Conservation (phyloP, 2,797 vertebrate genomes). For the Eulemur rubriventer region DNA sequence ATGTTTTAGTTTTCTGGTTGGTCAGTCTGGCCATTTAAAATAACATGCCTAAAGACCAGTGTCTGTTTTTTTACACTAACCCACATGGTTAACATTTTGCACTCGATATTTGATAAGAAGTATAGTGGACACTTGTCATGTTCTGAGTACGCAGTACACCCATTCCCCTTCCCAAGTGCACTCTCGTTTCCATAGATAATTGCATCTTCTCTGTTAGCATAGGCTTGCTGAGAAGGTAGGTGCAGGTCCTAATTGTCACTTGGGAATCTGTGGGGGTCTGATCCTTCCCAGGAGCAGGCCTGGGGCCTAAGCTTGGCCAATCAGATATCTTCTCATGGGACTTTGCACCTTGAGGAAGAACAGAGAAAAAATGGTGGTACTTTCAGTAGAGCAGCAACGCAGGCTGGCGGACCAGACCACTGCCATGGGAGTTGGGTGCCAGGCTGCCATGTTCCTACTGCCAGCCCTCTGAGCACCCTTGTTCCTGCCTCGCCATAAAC, state of each 20-base stretch:
- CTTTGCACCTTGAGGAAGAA: neutral
- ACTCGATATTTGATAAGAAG: neutral
- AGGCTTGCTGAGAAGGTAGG: neutral
- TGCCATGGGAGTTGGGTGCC: neutral
- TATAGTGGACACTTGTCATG: neutral
- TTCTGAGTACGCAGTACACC: neutral
- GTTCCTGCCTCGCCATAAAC: neutral
- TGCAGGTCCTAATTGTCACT: neutral
- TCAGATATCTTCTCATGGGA: neutral
- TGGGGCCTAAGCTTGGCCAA: neutral
- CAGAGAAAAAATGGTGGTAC: neutral
- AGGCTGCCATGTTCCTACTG: neutral
- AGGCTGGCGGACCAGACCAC: neutral
- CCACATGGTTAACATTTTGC: neutral
- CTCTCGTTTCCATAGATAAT: neutral
- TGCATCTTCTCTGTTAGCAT: neutral
- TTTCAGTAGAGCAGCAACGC: neutral
- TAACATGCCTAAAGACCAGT: neutral
- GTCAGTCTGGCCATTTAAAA: neutral
- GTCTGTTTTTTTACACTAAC: neutral
- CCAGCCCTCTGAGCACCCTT: neutral
- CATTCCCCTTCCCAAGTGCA: neutral
- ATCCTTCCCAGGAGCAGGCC: neutral
- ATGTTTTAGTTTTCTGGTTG: neutral
- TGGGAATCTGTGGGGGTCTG: neutral